Base-by-base conservation (phyloP, 2,888 invertebrate species). In the Dascillus cervinus region DNA sequence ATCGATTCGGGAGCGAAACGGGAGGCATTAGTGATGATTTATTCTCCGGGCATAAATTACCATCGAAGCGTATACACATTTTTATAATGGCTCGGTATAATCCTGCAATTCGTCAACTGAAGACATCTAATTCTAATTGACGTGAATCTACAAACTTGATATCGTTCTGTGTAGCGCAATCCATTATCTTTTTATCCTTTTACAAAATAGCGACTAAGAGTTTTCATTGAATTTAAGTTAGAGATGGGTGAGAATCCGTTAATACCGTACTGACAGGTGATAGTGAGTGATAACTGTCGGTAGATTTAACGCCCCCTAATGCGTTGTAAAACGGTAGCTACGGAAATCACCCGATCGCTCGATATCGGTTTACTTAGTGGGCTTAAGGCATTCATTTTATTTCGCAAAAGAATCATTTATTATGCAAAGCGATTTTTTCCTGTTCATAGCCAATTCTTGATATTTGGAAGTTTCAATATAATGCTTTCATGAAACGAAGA, bases 11-110 rank as follows among this genome's bases (percentile, higher is more conserved):
- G 8, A 17, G 17, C 17, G 17, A 17, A 17, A 17, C 8, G 17
- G 4, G 5, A 6, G 36, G 41, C 13, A 28, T 38, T 38, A 32
- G 27, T 27, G 34, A 50, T 50, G 52, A 52, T 53, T 53, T 55
- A 55, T 51, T 45, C 41, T 28, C 39, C 32, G 30, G 36, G 49
- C 46, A 52, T 50, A 50, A 54, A 55, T 55, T 54, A 53, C 46
- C 43, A 45, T 49, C 46, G 49, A 45, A 39, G 44, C 49, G 48
- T 48, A 42, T 43, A 44, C 52, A 51, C 47, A 50, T 47, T 53
- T 51, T 52, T 50, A 48, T 52, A 50, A 52, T 46, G 46, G 46
- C 41, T 31, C 37, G 37, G 41, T 40, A 44, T 52, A 53, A 54
- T 52, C 51, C 49, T 22, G 43, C 49, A 42, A 52, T 53, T 47